Percentiles rank a stretch among this genome's conserved stretches.
These are phyloP conservation scores for Drosophila setifemur DNA, from an alignment of 1,140 invertebrate species.

Conservation along the genomic window DNA sequence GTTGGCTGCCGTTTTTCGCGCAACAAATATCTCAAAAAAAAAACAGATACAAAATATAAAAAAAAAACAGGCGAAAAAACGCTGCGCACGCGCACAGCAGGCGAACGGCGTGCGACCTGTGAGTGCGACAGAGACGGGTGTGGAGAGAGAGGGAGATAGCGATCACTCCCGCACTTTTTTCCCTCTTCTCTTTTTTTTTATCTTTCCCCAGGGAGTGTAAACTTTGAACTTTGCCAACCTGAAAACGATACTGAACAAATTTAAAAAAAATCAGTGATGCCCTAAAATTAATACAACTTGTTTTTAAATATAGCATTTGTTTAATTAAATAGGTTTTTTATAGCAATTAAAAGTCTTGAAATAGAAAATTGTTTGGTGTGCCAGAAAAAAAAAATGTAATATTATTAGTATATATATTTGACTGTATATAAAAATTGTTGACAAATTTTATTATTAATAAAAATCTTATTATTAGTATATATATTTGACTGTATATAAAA, in stretches of 20 bases:
- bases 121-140: background rate
- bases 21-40: conserved; percentile 24
- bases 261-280: too few relatives aligned
- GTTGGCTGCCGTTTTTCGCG: conserved; percentile 75
- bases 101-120: conserved; percentile 50
- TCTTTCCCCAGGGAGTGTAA: conserved; percentile 3
- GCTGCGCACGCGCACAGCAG: conserved; percentile 72
- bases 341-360: too few relatives aligned
- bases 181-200: background rate
- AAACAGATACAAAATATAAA: conserved; percentile 7
- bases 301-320: too few relatives aligned
- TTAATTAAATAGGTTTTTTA: too few relatives aligned
- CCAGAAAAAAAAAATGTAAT: background rate
- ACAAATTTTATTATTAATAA: too few relatives aligned
- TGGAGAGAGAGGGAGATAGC: background rate
- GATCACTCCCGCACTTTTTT: background rate
- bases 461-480: too few relatives aligned
- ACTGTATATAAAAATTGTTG: too few relatives aligned
- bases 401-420: background rate
- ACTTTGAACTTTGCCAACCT: conserved; percentile 53
- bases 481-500: conserved; percentile 3
- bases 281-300: too few relatives aligned
- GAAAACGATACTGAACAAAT: too few relatives aligned
- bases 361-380: too few relatives aligned
- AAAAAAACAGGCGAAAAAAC: conserved; percentile 17